Conservation (phyloP, 2,113 vertebrate genomes). For the Pogonocichla stellata region DNA sequence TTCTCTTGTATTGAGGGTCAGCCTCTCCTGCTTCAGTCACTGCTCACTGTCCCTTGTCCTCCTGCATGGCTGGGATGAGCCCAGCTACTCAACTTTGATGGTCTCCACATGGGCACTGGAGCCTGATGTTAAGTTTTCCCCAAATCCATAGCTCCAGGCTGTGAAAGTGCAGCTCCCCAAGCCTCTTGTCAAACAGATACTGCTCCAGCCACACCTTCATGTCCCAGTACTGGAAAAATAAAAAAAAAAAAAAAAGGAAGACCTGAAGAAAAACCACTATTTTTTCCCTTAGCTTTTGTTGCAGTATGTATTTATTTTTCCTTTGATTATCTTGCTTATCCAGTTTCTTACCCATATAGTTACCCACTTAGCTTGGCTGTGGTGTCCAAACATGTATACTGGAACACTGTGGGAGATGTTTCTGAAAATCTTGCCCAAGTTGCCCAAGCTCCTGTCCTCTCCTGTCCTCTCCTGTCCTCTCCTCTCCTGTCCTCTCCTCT, state of each 20-base stretch:
- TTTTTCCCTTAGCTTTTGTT: background rate
- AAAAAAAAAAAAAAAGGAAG: background rate
- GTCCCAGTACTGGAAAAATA: background rate
- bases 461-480: too few relatives aligned
- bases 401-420: background rate
- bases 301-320: background rate
- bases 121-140: background rate
- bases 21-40: background rate
- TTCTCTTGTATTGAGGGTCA: background rate
- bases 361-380: background rate
- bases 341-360: background rate
- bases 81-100: background rate
- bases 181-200: background rate
- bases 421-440: accelerated
- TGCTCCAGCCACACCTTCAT: background rate
- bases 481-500: too few relatives aligned
- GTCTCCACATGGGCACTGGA: background rate
- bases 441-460: too few relatives aligned
- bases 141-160: background rate
- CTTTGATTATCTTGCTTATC: background rate
- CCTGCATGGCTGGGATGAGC: accelerated
- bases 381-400: background rate
- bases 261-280: accelerated
- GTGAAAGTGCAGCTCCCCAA: background rate
- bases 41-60: background rate